These are phyloP conservation scores for Uria aalge DNA, from an alignment of 2,113 vertebrate species.

Conservation along the genomic window DNA sequence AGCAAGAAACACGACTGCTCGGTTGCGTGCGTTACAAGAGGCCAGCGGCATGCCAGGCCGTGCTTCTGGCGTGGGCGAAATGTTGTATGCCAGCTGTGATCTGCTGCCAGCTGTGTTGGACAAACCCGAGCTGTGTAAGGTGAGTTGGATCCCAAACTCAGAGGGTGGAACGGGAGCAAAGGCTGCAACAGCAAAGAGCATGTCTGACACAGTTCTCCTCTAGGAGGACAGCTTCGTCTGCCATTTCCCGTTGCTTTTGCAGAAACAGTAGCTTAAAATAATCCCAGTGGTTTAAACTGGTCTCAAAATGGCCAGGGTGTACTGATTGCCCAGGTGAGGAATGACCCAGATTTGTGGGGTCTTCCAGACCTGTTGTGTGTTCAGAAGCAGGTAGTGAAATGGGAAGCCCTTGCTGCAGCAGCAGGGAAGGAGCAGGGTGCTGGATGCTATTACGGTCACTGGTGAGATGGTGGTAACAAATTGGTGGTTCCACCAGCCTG, in stretches of 20 bases:
- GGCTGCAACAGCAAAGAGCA: not conserved
- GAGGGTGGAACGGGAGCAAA: not conserved
- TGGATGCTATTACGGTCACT: fast-evolving
- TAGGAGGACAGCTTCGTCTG: not conserved
- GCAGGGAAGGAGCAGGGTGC: too few species aligned
- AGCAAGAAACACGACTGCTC: not conserved
- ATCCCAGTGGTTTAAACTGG: not conserved
- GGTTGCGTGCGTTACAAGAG: not conserved
- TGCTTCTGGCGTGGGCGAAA: not conserved
- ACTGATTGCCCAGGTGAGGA: not conserved
- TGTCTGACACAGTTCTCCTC: not conserved
- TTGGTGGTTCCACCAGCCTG: not conserved
- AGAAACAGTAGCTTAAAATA: not conserved
- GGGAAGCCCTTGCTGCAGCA: not conserved
- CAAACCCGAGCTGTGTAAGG: not conserved
- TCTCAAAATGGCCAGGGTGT: not conserved
- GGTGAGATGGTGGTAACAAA: not conserved
- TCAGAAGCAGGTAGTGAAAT: fast-evolving
- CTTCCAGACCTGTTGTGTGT: not conserved
- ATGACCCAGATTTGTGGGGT: not conserved
- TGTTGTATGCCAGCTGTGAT: not conserved
- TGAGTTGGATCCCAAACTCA: not conserved
- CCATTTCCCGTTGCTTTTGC: not conserved
- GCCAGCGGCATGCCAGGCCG: not conserved
- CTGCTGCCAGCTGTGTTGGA: not conserved